Conservation (phyloP, 2,888 invertebrate species). For the Agonum fuliginosum region DNA sequence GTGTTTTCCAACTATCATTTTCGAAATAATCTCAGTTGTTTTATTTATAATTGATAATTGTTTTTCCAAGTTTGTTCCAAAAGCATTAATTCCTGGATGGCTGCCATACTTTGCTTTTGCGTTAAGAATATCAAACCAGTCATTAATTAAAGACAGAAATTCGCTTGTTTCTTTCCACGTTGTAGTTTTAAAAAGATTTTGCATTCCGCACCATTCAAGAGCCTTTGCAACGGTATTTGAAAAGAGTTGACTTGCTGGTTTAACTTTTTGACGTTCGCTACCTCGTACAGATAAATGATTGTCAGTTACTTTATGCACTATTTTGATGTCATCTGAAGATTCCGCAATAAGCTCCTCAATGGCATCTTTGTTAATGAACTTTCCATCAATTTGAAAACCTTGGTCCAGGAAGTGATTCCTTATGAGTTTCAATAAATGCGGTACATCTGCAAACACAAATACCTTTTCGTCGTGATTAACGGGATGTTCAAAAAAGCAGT, state of each 20-base stretch:
- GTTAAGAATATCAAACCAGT: constrained; percentile 24
- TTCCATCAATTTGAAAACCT: constrained; percentile 61
- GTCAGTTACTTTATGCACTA: not conserved
- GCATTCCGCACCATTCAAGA: constrained; percentile 1
- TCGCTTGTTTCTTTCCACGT: not conserved
- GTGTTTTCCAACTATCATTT: constrained; percentile 16
- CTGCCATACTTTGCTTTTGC: not conserved
- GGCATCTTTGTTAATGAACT: constrained; percentile 30
- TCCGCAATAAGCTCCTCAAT: not conserved
- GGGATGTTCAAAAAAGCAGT: constrained; percentile 59
- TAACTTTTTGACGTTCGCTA: not conserved
- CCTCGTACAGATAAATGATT: not conserved
- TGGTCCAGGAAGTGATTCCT: constrained; percentile 63
- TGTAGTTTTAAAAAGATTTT: not conserved
- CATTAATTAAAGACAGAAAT: not conserved
- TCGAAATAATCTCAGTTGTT: too few relatives aligned
- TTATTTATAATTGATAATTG: not conserved
- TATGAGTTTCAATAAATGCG: constrained; percentile 63
- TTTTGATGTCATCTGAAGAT: not conserved
- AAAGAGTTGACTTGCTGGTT: not conserved
- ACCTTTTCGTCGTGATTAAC: constrained; percentile 56
- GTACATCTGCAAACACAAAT: constrained; percentile 63
- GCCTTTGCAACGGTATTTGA: too few relatives aligned
- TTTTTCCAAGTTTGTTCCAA: not conserved
- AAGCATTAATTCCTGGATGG: not conserved